phyloP scores from a whole-genome alignment of 2,113 vertebrate genomes.

The Rutilus rutilus region DNA sequence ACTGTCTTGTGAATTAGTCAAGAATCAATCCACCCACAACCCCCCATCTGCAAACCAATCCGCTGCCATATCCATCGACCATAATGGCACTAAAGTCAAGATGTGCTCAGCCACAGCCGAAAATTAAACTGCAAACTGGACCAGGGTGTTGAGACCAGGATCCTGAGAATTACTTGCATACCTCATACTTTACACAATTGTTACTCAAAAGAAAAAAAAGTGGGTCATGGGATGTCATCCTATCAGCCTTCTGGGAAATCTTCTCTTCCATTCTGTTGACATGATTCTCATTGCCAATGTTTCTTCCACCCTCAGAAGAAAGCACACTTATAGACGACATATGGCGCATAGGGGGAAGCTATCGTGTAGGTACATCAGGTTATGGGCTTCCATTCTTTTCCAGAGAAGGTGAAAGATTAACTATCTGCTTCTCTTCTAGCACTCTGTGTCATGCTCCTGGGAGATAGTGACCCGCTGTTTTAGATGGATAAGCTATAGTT shows the following conservation, averaged over 20 bases:
- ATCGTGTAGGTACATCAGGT: conserved; percentile 24
- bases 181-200: neutral
- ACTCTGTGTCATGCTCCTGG: conserved; percentile 50
- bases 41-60: conserved; percentile 4
- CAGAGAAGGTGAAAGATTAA: conserved; percentile 55
- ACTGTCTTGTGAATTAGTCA: conserved; percentile 62
- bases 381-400: conserved; percentile 25
- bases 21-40: conserved; percentile 57
- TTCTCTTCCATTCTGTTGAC: conserved; percentile 2
- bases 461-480: conserved; percentile 56
- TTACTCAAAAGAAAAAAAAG: neutral
- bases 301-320: conserved; percentile 18
- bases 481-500: conserved; percentile 56
- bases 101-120: neutral
- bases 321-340: conserved; percentile 23
- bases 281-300: conserved; percentile 17
- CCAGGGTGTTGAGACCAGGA: conserved; percentile 10
- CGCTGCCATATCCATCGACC: conserved; percentile 33
- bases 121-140: conserved; percentile 10
- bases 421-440: conserved; percentile 39
- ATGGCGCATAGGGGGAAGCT: neutral
- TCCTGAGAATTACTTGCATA: neutral
- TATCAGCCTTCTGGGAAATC: conserved; percentile 47
- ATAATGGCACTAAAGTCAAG: conserved; percentile 34
- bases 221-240: conserved; percentile 31